Evolutionary conservation across 2,888 invertebrate species (phyloP), one percentile per base, ranked within the genome.

Genomic region (Electrophaes corylata): DNA sequence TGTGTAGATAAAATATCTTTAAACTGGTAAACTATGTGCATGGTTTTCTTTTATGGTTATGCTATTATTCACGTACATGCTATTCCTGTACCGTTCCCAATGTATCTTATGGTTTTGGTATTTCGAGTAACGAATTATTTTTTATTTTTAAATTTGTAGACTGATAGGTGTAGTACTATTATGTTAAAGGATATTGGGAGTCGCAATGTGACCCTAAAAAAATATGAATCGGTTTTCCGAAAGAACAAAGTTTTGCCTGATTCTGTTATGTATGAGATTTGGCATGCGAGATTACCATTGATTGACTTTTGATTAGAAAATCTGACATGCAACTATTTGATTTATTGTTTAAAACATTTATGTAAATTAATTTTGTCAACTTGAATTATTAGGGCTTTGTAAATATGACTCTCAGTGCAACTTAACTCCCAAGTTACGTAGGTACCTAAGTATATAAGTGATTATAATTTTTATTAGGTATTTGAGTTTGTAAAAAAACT

Each of bases 51-150:
- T n/a, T n/a, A n/a, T n/a, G n/a, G n/a, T n/a, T n/a, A n/a, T n/a
- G n/a, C n/a, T n/a, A n/a, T n/a, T n/a, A n/a, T n/a, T n/a, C n/a
- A n/a, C n/a, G 23, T 23, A 6, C 23, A 5, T 23, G 23, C 23
- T 5, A 23, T 23, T 23, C 26, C 8, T 26, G 10, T 26, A 26
- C 6, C 26, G 10, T 1, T 29, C 10, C 26, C 26, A 10, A 29
- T 10, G 16, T 14, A 8, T 10, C 1, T 37, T 12, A 3, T 8
- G 16, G 2, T 37, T 37, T 37, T 37, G 8, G 37, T 37, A 16
- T 33, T 37, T 37, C 16, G 37, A 37, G 16, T 37, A 37, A 37
- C 37, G 37, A 37, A 37, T 37, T 37, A 16, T 37, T 14, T 37
- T 37, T 8, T 31, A 31, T 31, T 16, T 16, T 4, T 16, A 8